A percentile compares a stretch with the other conserved stretches of the same genome.
Conservation (phyloP, 1,140 invertebrate species). For the Drosophila novamexicana region DNA sequence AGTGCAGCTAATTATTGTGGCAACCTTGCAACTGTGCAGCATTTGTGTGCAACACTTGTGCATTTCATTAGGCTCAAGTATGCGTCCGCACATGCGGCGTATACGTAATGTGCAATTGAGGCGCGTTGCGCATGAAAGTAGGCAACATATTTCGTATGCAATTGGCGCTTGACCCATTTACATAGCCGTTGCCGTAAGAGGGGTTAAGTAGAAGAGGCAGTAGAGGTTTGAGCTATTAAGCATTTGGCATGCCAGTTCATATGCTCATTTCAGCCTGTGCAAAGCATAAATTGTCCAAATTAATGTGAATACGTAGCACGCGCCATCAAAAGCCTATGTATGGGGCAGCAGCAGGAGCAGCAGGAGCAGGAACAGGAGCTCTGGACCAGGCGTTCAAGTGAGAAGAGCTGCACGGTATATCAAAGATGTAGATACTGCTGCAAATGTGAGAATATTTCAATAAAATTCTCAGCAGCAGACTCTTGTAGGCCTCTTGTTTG, state of each 20-base stretch:
- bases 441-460: constrained; percentile 49
- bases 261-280: constrained; percentile 5
- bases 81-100: constrained; percentile 50
- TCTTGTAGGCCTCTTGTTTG: constrained; percentile 15
- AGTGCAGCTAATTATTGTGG: constrained; percentile 56
- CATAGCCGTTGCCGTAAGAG: not conserved
- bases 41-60: constrained; percentile 48
- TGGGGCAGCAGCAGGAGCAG: not conserved
- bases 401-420: constrained; percentile 6
- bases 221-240: constrained; percentile 30
- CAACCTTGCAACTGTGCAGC: constrained; percentile 2
- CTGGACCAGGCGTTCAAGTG: not conserved
- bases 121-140: constrained; percentile 16
- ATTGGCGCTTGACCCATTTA: constrained; percentile 49
- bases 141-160: constrained; percentile 59
- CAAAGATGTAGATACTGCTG: constrained; percentile 9
- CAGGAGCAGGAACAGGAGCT: not conserved
- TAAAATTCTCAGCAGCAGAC: constrained; percentile 45
- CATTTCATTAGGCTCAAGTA: constrained; percentile 64
- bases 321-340: constrained; percentile 32
- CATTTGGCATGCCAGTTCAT: constrained; percentile 2
- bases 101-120: constrained; percentile 65
- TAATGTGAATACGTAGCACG: constrained; percentile 72
- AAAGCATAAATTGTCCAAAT: constrained; percentile 77
- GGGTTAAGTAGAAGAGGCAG: no score